These are phyloP conservation scores for Gadopsis bispinosus DNA, from an alignment of 2,797 vertebrate genomes.

Conservation along the genomic window DNA sequence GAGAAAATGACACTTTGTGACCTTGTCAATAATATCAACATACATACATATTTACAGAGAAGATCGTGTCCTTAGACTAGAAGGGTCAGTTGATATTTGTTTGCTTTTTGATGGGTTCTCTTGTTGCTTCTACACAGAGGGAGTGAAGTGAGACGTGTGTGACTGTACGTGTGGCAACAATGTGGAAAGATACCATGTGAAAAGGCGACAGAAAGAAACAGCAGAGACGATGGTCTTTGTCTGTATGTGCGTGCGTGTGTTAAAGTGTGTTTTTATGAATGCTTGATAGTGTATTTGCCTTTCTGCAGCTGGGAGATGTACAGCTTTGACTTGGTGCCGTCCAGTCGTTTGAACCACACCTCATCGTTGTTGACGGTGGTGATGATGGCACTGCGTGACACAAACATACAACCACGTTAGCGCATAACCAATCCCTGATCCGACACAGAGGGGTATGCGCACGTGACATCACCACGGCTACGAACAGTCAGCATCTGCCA, in stretches of 20 bases:
- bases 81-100: slow-evolving; percentile 16
- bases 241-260: background rate
- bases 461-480: background rate
- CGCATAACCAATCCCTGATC: too few species aligned
- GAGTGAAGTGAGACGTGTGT: slow-evolving; percentile 11
- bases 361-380: slow-evolving; percentile 98
- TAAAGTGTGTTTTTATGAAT: slow-evolving; percentile 77
- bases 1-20: slow-evolving; percentile 79
- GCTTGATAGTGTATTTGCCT: slow-evolving; percentile 99
- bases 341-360: slow-evolving; percentile 98
- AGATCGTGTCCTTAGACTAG: slow-evolving; percentile 23
- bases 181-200: slow-evolving; percentile 27
- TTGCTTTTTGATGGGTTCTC: slow-evolving; percentile 5
- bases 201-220: slow-evolving; percentile 28
- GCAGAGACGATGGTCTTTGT: slow-evolving; percentile 22
- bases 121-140: slow-evolving; percentile 29
- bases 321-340: slow-evolving; percentile 98
- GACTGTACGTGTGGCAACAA: slow-evolving; percentile 48
- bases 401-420: slow-evolving; percentile 24
- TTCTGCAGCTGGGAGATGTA: slow-evolving; percentile 99
- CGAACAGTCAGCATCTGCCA: background rate
- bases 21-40: slow-evolving; percentile 64
- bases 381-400: slow-evolving; percentile 90
- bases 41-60: slow-evolving; percentile 78
- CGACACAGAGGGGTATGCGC: background rate